Conservation (phyloP, 2,797 vertebrate species). For the Molothrus aeneus region DNA sequence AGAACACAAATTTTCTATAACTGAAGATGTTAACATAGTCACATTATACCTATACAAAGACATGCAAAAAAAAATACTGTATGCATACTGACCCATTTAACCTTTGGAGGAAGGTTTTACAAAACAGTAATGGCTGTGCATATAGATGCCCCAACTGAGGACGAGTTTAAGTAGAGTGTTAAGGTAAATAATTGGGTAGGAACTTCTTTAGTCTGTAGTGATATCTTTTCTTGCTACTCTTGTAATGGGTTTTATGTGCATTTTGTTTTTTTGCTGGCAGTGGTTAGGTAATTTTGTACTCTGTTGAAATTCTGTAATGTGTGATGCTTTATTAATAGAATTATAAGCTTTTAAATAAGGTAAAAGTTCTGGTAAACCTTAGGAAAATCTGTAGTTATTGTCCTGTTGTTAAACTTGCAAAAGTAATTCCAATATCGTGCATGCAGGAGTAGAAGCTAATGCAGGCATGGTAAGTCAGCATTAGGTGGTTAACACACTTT, state of each 20-base stretch:
- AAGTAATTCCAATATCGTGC: rapidly evolving
- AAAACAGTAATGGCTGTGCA: background rate
- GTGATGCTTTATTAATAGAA: background rate
- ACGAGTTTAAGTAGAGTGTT: background rate
- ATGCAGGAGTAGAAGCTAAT: background rate
- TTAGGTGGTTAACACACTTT: background rate
- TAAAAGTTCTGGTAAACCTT: background rate
- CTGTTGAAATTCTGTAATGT: background rate
- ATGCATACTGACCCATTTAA: background rate
- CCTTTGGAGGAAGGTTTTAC: background rate
- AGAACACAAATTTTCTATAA: background rate
- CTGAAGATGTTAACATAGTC: background rate
- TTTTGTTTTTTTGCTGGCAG: background rate
- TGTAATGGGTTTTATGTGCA: background rate
- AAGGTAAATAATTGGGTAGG: background rate
- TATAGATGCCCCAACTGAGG: background rate
- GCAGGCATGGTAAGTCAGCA: background rate
- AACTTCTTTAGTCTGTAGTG: background rate
- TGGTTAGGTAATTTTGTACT: background rate
- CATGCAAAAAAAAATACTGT: background rate
- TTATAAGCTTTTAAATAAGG: background rate
- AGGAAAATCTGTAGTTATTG: background rate
- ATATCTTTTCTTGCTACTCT: background rate
- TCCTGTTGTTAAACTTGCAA: background rate
- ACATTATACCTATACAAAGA: background rate